Conservation (phyloP, 2,888 invertebrate genomes). For the Drosophila niveifrons region DNA sequence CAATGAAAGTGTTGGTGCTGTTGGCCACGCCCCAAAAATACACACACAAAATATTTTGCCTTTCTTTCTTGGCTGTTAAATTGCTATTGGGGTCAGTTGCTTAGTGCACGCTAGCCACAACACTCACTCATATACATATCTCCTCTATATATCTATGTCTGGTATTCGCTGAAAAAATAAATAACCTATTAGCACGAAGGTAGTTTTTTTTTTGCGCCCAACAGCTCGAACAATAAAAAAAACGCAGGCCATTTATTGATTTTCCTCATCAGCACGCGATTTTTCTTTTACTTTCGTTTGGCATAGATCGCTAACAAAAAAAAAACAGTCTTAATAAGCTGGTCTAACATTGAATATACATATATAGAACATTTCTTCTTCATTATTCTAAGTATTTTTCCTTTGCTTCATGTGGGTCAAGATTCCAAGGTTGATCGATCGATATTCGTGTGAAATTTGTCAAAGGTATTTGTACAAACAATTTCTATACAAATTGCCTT, state of each 20-base stretch:
- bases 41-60: slow-evolving; percentile 35
- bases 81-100: slow-evolving; percentile 71
- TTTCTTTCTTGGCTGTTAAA: slow-evolving; percentile 66
- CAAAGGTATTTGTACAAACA: slow-evolving; percentile 1
- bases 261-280: slow-evolving; percentile 41
- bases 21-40: slow-evolving; percentile 61
- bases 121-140: slow-evolving; percentile 31
- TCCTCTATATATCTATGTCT: slow-evolving; percentile 35
- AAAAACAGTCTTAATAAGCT: slow-evolving; percentile 12
- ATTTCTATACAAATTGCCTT: not conserved
- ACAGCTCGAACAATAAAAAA: slow-evolving; percentile 7
- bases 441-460: slow-evolving; percentile 15
- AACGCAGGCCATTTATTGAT: slow-evolving; percentile 42
- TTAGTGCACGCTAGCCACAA: slow-evolving; percentile 65
- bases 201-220: slow-evolving; percentile 13
- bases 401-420: slow-evolving; percentile 34
- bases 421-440: slow-evolving; percentile 19
- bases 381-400: slow-evolving; percentile 9
- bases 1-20: slow-evolving; percentile 69
- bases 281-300: slow-evolving; percentile 59
- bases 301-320: slow-evolving; percentile 46
- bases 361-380: slow-evolving; percentile 9
- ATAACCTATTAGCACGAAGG: slow-evolving; percentile 79
- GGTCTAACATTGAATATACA: slow-evolving; percentile 40
- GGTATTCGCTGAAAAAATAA: slow-evolving; percentile 60